Evolutionary conservation across 2,888 invertebrate species (phyloP).

Genomic region (Notodromas monacha): DNA sequence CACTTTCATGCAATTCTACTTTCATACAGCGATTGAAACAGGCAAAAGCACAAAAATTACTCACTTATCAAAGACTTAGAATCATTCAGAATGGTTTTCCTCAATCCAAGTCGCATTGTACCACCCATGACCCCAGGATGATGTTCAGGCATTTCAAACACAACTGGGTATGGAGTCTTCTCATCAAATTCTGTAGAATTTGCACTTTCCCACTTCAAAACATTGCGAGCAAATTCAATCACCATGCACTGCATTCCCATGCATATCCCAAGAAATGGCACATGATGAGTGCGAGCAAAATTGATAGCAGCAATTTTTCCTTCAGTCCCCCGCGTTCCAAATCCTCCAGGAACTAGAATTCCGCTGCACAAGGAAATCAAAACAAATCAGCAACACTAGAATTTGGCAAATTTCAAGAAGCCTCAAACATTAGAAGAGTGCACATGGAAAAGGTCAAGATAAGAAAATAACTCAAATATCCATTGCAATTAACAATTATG

Average conservation of each 20-base stretch:
- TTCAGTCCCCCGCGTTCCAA: slow-evolving; percentile 75
- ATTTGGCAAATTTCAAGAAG: not conserved
- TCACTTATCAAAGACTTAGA: slow-evolving; percentile 17
- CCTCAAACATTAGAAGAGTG: not conserved
- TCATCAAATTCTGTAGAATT: slow-evolving; percentile 56
- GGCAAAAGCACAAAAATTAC: slow-evolving; percentile 10
- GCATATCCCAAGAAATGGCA: slow-evolving; percentile 81
- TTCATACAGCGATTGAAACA: not conserved
- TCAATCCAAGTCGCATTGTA: slow-evolving; percentile 86
- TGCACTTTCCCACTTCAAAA: slow-evolving; percentile 36
- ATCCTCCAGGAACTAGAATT: slow-evolving; percentile 84
- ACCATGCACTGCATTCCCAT: slow-evolving; percentile 90
- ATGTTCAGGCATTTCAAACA: slow-evolving; percentile 97
- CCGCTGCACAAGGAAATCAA: slow-evolving; percentile 34
- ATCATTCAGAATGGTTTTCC: slow-evolving; percentile 43
- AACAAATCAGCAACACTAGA: slow-evolving; percentile 6
- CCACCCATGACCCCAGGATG: slow-evolving; percentile 72
- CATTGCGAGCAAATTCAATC: slow-evolving; percentile 71
- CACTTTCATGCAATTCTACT: too few species aligned
- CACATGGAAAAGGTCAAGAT: slow-evolving; percentile 6
- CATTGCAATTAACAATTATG: too few species aligned
- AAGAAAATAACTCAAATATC: too few species aligned
- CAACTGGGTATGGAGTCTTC: slow-evolving; percentile 35
- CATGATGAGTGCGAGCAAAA: slow-evolving; percentile 63
- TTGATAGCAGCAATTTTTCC: slow-evolving; percentile 75